phyloP scores from a whole-genome alignment of 2,113 vertebrate species.

The Malaclemys terrapin region DNA sequence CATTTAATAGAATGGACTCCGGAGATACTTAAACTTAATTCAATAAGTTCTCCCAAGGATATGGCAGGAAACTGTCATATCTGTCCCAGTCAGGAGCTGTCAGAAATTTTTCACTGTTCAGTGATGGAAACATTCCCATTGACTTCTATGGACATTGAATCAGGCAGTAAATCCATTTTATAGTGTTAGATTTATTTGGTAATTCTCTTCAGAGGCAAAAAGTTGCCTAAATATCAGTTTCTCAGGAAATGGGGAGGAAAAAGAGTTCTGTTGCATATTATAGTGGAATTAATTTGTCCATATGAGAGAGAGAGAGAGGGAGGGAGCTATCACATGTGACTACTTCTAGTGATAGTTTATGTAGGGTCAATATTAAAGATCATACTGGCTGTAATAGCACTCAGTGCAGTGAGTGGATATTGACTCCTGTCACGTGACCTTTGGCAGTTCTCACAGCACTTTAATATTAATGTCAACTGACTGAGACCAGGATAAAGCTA shows the following conservation, averaged over 20 bases:
- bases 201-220: not conserved
- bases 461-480: not conserved
- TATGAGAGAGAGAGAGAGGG: not conserved
- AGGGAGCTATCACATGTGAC: not conserved
- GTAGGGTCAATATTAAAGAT: not conserved
- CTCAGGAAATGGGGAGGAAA: accelerated
- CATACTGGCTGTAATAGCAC: accelerated
- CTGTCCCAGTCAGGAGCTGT: not conserved
- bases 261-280: not conserved
- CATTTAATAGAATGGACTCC: not conserved
- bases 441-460: not conserved
- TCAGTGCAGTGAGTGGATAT: not conserved
- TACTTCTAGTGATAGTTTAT: not conserved
- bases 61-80: not conserved
- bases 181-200: not conserved
- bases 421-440: not conserved
- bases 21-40: not conserved
- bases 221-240: not conserved
- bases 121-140: not conserved
- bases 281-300: not conserved
- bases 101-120: constrained; percentile 27
- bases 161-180: not conserved
- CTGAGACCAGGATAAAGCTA: not conserved
- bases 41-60: not conserved
- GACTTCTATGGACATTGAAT: not conserved